Evolutionary conservation across 1,140 invertebrate genomes (phyloP).

Genomic region (Popillia japonica): DNA sequence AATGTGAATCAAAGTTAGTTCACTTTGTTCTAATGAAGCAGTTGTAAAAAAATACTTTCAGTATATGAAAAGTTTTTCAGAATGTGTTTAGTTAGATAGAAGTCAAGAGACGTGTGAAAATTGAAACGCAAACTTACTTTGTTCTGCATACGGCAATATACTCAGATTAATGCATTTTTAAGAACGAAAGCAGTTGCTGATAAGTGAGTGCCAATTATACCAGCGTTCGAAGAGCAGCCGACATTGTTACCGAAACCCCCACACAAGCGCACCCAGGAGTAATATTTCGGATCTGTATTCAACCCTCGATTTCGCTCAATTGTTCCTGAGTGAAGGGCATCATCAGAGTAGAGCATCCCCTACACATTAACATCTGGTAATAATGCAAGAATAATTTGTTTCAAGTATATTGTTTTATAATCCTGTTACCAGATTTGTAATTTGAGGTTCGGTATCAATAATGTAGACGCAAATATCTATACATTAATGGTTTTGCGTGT

Average conservation of each 20-base stretch:
- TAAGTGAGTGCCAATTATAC: slow-evolving; percentile 38
- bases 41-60: too few relatives aligned
- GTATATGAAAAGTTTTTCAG: too few relatives aligned
- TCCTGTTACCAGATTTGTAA: slow-evolving; percentile 18
- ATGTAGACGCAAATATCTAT: not conserved
- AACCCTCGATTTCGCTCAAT: slow-evolving; percentile 49
- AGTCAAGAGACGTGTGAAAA: too few relatives aligned
- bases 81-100: too few relatives aligned
- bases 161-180: slow-evolving; percentile 19
- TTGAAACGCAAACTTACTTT: too few relatives aligned
- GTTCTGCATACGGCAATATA: too few relatives aligned
- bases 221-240: slow-evolving; percentile 40
- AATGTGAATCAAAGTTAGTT: too few relatives aligned
- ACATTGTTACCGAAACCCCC: slow-evolving; percentile 49
- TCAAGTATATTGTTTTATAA: not conserved
- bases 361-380: slow-evolving; percentile 4
- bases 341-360: slow-evolving; percentile 37
- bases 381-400: slow-evolving; percentile 11
- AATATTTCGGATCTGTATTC: slow-evolving; percentile 52
- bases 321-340: slow-evolving; percentile 48
- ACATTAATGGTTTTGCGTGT: too few relatives aligned
- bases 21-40: too few relatives aligned
- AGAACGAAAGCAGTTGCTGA: slow-evolving; percentile 9
- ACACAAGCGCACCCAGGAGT: slow-evolving; percentile 44
- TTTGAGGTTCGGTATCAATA: not conserved